A percentile compares a stretch with the other conserved stretches of the same genome.
These are phyloP conservation scores for Dinocampus coccinellae DNA, from an alignment of 2,888 invertebrate species.

Conservation along the genomic window DNA sequence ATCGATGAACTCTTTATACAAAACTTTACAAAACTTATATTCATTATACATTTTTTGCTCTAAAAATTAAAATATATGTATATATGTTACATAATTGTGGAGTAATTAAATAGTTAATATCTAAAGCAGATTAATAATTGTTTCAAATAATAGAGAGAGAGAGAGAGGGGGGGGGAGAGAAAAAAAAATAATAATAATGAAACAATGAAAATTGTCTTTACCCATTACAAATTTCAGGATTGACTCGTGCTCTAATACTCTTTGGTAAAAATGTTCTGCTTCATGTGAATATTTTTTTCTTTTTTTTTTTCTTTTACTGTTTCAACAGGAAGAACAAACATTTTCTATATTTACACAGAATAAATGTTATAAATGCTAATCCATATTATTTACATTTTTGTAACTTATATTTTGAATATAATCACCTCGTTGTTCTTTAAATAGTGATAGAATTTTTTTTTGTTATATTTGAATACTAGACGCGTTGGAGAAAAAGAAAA, in stretches of 20 bases:
- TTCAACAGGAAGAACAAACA: background rate
- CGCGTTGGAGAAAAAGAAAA: too few species aligned
- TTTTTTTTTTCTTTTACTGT: too few species aligned
- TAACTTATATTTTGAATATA: slow-evolving; percentile 21
- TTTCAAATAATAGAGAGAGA: background rate
- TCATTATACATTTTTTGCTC: background rate
- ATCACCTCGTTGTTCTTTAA: background rate
- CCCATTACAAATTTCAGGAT: background rate
- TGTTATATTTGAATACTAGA: background rate
- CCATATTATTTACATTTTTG: slow-evolving; percentile 42
- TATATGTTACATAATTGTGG: background rate
- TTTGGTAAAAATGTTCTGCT: slow-evolving; percentile 45
- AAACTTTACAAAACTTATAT: slow-evolving; percentile 54
- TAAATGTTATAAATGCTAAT: background rate
- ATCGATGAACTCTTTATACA: slow-evolving; percentile 54
- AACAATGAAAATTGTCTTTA: background rate
- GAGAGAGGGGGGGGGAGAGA: too few species aligned
- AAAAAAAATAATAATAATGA: too few species aligned
- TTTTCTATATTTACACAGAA: slow-evolving; percentile 40
- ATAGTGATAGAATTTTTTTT: background rate
- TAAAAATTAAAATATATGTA: slow-evolving; percentile 6
- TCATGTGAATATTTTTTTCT: slow-evolving; percentile 15
- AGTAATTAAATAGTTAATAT: background rate
- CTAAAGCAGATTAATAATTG: background rate
- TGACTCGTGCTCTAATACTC: slow-evolving; percentile 45